These are phyloP conservation scores for Turritopsis dohrnii DNA, from an alignment of 30 jellyfish, hydroid and myxozoan species.

Conservation along the genomic window DNA sequence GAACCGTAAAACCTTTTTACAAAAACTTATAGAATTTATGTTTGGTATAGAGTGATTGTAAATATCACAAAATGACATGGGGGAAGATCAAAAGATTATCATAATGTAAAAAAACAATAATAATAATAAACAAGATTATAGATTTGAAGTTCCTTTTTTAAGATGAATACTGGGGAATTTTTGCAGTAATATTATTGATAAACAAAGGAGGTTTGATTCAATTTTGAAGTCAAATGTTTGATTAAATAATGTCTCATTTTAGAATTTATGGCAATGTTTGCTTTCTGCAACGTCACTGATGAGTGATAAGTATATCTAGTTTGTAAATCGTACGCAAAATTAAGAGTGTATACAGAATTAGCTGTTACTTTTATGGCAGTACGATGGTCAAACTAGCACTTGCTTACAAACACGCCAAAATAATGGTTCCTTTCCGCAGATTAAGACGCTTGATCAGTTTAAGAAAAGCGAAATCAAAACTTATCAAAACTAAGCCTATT, in stretches of 20 bases:
- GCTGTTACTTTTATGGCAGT: not conserved
- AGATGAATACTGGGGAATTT: not conserved
- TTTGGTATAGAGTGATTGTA: not conserved
- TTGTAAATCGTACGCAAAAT: not conserved
- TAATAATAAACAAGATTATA: not conserved
- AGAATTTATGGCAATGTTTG: not conserved
- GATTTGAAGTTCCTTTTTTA: not conserved
- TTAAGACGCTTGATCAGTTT: not conserved
- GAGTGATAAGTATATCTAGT: not conserved
- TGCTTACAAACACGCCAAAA: not conserved
- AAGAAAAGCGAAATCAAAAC: not conserved
- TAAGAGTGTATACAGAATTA: not conserved
- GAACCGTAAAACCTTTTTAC: conserved; percentile 1
- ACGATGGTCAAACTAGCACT: not conserved
- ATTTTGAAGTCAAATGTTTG: not conserved
- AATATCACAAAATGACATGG: not conserved
- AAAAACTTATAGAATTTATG: not conserved
- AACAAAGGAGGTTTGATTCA: not conserved
- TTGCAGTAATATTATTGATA: not conserved
- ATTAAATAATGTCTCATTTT: not conserved
- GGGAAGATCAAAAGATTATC: not conserved
- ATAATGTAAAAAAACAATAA: not conserved
- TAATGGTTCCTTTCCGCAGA: not conserved
- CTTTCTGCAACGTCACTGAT: not conserved
- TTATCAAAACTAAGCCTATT: not conserved